Evolutionary conservation across 2,113 vertebrate species (phyloP).

Genomic region (Amia ocellicauda): DNA sequence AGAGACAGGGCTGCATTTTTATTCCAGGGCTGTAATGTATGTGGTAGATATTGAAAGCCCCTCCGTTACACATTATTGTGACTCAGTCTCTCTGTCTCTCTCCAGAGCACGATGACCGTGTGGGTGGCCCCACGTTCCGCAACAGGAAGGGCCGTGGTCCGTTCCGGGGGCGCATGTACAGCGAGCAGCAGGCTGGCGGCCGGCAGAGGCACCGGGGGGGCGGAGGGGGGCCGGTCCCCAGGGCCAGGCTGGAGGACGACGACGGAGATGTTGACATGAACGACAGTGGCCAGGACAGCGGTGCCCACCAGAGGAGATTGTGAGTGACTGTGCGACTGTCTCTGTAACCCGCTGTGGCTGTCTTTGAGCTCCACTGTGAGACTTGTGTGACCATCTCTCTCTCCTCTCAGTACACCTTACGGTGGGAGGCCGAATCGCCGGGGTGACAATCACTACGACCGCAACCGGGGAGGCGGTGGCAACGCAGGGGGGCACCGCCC

Average conservation of each 20-base stretch:
- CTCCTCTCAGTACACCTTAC: conserved; percentile 67
- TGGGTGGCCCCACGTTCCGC: conserved; percentile 60
- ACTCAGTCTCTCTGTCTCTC: too few relatives aligned
- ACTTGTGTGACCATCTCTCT: conserved; percentile 1
- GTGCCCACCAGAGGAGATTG: conserved; percentile 64
- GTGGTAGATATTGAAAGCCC: too few relatives aligned
- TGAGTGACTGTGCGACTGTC: conserved; percentile 52
- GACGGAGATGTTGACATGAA: conserved; percentile 76
- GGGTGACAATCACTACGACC: conserved; percentile 59
- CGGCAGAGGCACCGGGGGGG: conserved; percentile 56
- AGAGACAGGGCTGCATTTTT: too few relatives aligned
- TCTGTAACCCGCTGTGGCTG: too few relatives aligned
- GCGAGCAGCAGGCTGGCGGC: conserved; percentile 58
- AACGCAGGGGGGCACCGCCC: conserved; percentile 34
- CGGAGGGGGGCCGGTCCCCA: conserved; percentile 40
- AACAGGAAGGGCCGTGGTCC: conserved; percentile 68
- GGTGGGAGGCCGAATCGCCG: conserved; percentile 50
- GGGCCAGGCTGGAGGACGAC: conserved; percentile 58
- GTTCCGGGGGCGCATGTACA: conserved; percentile 63
- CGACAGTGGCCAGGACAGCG: conserved; percentile 60
- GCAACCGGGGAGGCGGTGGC: conserved; percentile 53
- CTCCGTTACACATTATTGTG: too few relatives aligned
- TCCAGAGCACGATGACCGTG: conserved; percentile 76
- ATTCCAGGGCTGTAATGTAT: too few relatives aligned
- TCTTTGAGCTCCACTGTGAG: too few relatives aligned